A percentile compares a stretch with the other conserved stretches of the same genome.
These are phyloP conservation scores for Tamias sibiricus DNA, from an alignment of 2,113 vertebrate genomes.

Conservation along the genomic window DNA sequence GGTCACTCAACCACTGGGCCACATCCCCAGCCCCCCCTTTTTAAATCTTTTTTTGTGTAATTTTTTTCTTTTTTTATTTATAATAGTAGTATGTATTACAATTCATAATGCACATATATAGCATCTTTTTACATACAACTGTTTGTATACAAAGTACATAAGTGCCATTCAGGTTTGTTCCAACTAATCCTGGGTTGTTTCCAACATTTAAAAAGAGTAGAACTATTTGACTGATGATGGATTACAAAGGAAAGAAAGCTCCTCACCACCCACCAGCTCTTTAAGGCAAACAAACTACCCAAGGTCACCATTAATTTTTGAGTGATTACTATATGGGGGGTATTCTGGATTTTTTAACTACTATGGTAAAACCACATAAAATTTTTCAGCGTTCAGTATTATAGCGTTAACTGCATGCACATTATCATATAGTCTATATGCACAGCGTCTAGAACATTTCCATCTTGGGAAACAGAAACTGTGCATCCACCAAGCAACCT, in stretches of 20 bases:
- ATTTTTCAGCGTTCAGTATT: neutral
- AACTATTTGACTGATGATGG: neutral
- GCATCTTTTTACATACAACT: no score
- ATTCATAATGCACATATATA: no score
- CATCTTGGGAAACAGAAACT: neutral
- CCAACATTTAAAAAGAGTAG: neutral
- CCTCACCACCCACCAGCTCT: neutral
- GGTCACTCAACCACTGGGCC: no score
- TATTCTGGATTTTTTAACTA: neutral
- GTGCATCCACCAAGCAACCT: no score
- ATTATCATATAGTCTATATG: neutral
- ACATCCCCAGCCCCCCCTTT: no score
- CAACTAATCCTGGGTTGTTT: slow-evolving; percentile 31
- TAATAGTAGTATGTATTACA: no score
- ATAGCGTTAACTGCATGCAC: no score
- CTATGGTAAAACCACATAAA: neutral
- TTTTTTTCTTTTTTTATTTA: no score
- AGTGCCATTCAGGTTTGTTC: no score
- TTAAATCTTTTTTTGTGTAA: no score
- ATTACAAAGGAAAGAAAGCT: slow-evolving; percentile 6
- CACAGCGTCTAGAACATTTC: neutral
- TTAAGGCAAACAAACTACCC: slow-evolving; percentile 46
- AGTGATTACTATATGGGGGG: neutral
- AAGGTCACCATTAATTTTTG: neutral
- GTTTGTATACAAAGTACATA: no score